Conservation (phyloP, 2,888 invertebrate species). For the Clepsis dumicolana region DNA sequence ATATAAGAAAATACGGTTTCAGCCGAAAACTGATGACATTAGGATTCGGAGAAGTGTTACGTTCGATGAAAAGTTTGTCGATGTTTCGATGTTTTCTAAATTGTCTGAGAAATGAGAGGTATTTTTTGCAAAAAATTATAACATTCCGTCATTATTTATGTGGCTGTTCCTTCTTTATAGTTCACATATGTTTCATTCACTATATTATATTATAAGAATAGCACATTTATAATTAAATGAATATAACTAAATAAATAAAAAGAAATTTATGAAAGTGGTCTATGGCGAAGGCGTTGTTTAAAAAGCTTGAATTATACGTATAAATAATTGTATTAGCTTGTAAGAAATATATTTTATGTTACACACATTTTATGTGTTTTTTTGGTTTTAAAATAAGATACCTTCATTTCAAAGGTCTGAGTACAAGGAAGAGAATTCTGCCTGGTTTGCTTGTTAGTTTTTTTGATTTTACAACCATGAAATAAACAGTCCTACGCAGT, state of each 20-base stretch:
- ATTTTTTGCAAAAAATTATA: background rate
- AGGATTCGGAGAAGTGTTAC: too few species aligned
- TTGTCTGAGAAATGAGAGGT: background rate
- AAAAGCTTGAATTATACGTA: constrained; percentile 41
- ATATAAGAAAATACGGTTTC: too few species aligned
- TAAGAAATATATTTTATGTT: constrained; percentile 70
- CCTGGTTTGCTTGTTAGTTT: too few species aligned
- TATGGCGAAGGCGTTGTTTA: constrained; percentile 47
- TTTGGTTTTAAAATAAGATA: background rate
- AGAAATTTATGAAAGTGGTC: constrained; percentile 41
- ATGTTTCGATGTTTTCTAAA: too few species aligned
- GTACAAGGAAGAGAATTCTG: too few species aligned
- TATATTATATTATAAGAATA: background rate
- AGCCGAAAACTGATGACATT: too few species aligned
- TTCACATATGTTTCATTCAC: background rate
- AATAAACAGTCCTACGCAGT: too few species aligned
- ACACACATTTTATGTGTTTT: constrained; percentile 48
- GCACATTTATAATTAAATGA: constrained; percentile 9
- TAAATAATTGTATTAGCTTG: constrained; percentile 55
- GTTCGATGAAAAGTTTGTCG: too few species aligned
- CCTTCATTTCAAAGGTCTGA: background rate
- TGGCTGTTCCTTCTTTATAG: background rate
- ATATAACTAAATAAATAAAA: constrained; percentile 6
- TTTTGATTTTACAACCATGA: too few species aligned
- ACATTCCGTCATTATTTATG: constrained; percentile 23